A percentile compares a stretch with the other conserved stretches of the same genome.
phyloP scores from a whole-genome alignment of 1,140 invertebrate species.

The Zaprionus africanus region DNA sequence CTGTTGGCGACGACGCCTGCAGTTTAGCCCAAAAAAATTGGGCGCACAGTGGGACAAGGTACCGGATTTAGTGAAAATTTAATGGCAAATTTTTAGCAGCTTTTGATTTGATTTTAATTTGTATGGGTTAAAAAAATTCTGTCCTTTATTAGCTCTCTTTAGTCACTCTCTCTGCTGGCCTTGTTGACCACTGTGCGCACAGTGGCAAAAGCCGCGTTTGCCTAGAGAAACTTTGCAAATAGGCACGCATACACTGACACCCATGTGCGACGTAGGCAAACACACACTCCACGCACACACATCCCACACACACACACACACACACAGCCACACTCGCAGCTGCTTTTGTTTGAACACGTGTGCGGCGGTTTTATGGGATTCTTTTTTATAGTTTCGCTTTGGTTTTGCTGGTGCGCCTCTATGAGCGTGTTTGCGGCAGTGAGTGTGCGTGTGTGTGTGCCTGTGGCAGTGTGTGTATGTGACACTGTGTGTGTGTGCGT shows the following conservation, averaged over 20 bases:
- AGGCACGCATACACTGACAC: slow-evolving; percentile 24
- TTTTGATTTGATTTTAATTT: too few relatives aligned
- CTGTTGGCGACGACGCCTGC: slow-evolving; percentile 40
- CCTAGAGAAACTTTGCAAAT: slow-evolving; percentile 67
- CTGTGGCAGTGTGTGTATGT: neutral
- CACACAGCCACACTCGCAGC: slow-evolving; percentile 23
- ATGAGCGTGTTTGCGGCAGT: neutral
- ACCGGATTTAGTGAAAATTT: neutral
- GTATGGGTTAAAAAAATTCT: too few relatives aligned
- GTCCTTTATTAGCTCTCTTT: too few relatives aligned
- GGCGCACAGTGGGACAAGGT: neutral
- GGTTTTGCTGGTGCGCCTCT: slow-evolving; percentile 5
- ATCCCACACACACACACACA: slow-evolving; percentile 1
- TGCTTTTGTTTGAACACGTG: slow-evolving; percentile 57
- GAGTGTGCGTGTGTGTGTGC: slow-evolving; percentile 6
- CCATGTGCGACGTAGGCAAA: slow-evolving; percentile 4
- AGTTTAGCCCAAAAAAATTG: slow-evolving; percentile 27
- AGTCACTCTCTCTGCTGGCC: too few relatives aligned
- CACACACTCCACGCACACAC: slow-evolving; percentile 2
- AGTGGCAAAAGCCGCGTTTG: slow-evolving; percentile 49
- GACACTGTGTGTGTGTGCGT: neutral
- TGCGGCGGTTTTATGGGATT: slow-evolving; percentile 27
- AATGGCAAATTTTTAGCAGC: neutral
- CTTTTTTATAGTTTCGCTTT: slow-evolving; percentile 24
- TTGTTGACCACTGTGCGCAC: slow-evolving; percentile 9